Base-by-base conservation (phyloP, 2,113 vertebrate genomes). In the Shinisaurus crocodilurus region DNA sequence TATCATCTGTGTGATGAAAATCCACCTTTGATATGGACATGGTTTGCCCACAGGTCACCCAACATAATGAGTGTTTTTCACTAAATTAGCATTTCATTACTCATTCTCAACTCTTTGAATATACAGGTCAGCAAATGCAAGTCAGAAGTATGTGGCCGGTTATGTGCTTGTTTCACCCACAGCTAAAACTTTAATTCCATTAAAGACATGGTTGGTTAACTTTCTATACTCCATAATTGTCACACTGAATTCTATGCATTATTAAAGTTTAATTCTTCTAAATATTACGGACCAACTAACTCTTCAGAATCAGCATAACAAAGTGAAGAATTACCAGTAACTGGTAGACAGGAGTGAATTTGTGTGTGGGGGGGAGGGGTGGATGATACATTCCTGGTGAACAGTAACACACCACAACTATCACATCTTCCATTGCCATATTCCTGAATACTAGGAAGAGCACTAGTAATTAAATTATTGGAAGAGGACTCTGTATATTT, bases 11-110 rank as follows among this genome's bases (percentile, higher is more conserved):
- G 13, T 81, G 74, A 93, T 57, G 92, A 94, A 92, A 95, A 91
- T 57, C n/a, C 87, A 4, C 83, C 54, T 91, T 92, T 92, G 92
- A 93, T 57, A 76, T 87, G 43, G 3, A 23, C 91, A 13, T 81
- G 80, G 89, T 91, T 43, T 90, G 90, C 91, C 76, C 6, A 37
- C 60, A 54, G 34, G 75, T 95, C 74, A 89, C 48, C 65, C 92
- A 94, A 92, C 40, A 90, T 90, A 93, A 92, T 85, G 45, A 93
- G 7, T 10, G 50, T 65, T 85, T 94, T 94, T 94, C 67, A 88
- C 18, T 89, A 92, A 86, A 60, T 80, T 87, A 93, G 79, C 6
- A 91, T 27, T 65, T 74, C 65, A 48, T 93, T 90, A 87, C 13
- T 90, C 16, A 79, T 79, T 85, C 57, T 81, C 45, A 86, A 2